A percentile compares a stretch with the other conserved stretches of the same genome.
Conservation (phyloP, 2,888 invertebrate genomes). For the Agrochola litura region DNA sequence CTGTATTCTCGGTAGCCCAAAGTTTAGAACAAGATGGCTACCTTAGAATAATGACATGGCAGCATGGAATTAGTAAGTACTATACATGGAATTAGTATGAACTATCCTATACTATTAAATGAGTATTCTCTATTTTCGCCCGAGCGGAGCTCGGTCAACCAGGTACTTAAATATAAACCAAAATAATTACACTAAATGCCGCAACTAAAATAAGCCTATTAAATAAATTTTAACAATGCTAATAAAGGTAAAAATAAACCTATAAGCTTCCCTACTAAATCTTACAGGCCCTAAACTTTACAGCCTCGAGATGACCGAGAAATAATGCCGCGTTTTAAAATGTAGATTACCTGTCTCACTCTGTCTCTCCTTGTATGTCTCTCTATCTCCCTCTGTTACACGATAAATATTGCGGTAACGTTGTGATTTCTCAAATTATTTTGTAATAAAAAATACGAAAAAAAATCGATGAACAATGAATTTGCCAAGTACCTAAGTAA, state of each 20-base stretch:
- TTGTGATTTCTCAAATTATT: not conserved
- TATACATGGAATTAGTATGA: too few relatives aligned
- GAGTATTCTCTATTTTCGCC: too few relatives aligned
- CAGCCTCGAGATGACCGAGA: slow-evolving; percentile 14
- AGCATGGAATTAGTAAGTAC: too few relatives aligned
- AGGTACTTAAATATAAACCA: not conserved
- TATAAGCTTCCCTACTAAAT: slow-evolving; percentile 27
- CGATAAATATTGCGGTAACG: not conserved
- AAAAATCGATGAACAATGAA: not conserved
- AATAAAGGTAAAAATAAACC: slow-evolving; percentile 46
- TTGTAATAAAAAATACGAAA: not conserved
- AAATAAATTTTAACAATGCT: slow-evolving; percentile 46
- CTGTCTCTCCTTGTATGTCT: not conserved
- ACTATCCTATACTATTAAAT: too few relatives aligned
- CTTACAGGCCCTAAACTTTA: slow-evolving; percentile 32
- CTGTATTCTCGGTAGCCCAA: too few relatives aligned
- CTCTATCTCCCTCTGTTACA: not conserved
- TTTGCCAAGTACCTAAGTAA: not conserved
- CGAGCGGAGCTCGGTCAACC: too few relatives aligned
- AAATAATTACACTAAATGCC: slow-evolving; percentile 15
- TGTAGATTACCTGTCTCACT: not conserved
- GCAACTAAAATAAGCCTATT: not conserved
- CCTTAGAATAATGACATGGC: too few relatives aligned
- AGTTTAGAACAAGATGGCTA: too few relatives aligned
- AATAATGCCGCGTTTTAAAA: slow-evolving; percentile 11